Percentiles rank a stretch among this genome's conserved stretches.
These are phyloP conservation scores for Aldrovandia affinis DNA, from an alignment of 2,797 vertebrate genomes.

Conservation along the genomic window DNA sequence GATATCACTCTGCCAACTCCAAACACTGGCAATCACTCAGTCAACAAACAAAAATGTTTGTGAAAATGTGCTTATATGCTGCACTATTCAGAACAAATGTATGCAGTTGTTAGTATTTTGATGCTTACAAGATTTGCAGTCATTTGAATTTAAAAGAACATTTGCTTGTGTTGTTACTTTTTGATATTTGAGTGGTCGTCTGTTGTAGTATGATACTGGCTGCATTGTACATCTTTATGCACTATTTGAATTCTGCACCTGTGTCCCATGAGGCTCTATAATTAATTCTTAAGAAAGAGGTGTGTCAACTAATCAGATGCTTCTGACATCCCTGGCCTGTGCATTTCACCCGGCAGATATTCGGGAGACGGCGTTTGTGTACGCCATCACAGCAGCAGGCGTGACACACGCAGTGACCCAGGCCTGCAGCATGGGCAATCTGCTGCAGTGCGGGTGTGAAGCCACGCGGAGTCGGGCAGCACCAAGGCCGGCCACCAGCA, in stretches of 20 bases:
- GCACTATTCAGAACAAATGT: too few species aligned
- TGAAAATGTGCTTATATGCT: too few species aligned
- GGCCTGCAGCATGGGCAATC: constrained; percentile 97
- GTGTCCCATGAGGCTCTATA: not conserved
- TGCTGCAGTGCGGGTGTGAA: constrained; percentile 94
- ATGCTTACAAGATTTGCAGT: not conserved
- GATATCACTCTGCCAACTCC: too few species aligned
- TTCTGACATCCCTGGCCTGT: not conserved
- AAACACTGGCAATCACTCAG: too few species aligned
- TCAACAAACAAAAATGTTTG: too few species aligned
- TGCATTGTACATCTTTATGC: not conserved
- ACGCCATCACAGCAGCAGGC: constrained; percentile 91
- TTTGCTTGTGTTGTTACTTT: too few species aligned
- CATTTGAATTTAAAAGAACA: too few species aligned
- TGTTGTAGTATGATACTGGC: not conserved
- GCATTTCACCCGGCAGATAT: constrained; percentile 78
- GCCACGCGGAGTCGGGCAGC: constrained; percentile 83
- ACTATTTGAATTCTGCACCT: not conserved
- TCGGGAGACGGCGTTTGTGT: constrained; percentile 95
- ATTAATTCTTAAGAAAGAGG: not conserved
- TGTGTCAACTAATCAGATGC: not conserved
- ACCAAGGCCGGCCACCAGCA: constrained; percentile 61
- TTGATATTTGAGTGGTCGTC: not conserved
- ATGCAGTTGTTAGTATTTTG: too few species aligned
- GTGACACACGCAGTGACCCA: constrained; percentile 96